Evolutionary conservation across 2,888 invertebrate genomes (phyloP).

Genomic region (Rosalia funebris): DNA sequence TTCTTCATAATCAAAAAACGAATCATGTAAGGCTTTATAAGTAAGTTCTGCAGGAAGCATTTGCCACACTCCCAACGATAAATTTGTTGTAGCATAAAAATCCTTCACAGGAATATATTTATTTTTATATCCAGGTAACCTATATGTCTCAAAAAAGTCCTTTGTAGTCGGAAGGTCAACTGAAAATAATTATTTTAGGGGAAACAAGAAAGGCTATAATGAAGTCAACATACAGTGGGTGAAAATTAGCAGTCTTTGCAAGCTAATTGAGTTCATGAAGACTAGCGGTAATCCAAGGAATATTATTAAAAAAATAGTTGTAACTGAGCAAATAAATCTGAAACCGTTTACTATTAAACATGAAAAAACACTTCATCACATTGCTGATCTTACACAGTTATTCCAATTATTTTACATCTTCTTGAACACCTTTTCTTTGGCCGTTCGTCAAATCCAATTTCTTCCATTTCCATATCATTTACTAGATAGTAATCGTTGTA

Average conservation of each 20-base stretch:
- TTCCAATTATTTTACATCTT: slow-evolving; percentile 30
- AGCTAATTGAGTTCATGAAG: slow-evolving; percentile 75
- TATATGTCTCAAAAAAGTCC: slow-evolving; percentile 58
- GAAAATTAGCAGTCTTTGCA: slow-evolving; percentile 77
- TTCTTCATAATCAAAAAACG: slow-evolving; percentile 66
- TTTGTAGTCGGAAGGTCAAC: slow-evolving; percentile 47
- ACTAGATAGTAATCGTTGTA: slow-evolving; percentile 46
- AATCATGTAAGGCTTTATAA: slow-evolving; percentile 63
- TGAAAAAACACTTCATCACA: slow-evolving; percentile 11
- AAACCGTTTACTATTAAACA: slow-evolving; percentile 29
- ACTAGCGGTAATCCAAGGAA: slow-evolving; percentile 76
- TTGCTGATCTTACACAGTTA: slow-evolving; percentile 30
- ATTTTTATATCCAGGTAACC: slow-evolving; percentile 72
- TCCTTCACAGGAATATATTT: slow-evolving; percentile 69
- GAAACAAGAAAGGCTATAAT: slow-evolving; percentile 12
- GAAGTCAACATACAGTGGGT: slow-evolving; percentile 74
- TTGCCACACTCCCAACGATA: slow-evolving; percentile 76
- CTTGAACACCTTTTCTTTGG: slow-evolving; percentile 17
- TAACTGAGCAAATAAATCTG: slow-evolving; percentile 37
- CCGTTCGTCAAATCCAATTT: slow-evolving; percentile 32
- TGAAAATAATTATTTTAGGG: slow-evolving; percentile 33
- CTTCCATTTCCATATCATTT: slow-evolving; percentile 38
- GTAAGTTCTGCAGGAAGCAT: slow-evolving; percentile 75
- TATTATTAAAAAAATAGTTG: slow-evolving; percentile 67
- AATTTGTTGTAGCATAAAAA: slow-evolving; percentile 49